These are phyloP conservation scores for Physella acuta DNA, from an alignment of 1,140 invertebrate genomes.

Conservation along the genomic window DNA sequence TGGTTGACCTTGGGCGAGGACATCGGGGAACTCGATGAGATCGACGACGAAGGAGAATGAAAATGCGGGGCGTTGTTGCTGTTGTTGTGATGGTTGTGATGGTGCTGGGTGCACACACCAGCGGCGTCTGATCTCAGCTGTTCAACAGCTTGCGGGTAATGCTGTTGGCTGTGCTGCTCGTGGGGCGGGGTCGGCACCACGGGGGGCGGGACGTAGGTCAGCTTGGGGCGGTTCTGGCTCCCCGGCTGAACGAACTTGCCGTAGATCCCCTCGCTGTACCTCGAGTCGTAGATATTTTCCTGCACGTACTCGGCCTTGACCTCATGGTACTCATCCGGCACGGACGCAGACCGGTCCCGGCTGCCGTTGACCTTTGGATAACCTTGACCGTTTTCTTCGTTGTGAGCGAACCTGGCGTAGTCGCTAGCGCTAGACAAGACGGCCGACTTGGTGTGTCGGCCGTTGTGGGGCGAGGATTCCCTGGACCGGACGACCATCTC, in stretches of 20 bases:
- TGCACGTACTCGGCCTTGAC: not conserved
- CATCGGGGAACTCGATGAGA: not conserved
- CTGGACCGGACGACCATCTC: not conserved
- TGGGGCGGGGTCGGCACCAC: not conserved
- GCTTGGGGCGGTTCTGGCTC: not conserved
- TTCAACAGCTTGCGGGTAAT: no score
- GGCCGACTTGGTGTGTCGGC: not conserved
- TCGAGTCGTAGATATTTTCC: not conserved
- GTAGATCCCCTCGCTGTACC: constrained; percentile 8
- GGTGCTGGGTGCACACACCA: not conserved
- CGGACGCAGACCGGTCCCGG: not conserved
- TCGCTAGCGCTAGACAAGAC: not conserved
- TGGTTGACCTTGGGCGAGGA: not conserved
- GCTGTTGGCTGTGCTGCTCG: no score
- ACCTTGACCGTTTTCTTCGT: not conserved
- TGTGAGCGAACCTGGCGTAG: not conserved
- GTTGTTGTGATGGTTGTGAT: not conserved
- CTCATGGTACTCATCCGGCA: not conserved
- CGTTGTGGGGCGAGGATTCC: constrained; percentile 11
- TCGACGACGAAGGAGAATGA: not conserved
- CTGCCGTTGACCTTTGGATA: constrained; percentile 5
- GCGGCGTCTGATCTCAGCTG: not conserved
- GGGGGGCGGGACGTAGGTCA: constrained; percentile 20
- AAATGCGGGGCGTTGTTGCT: not conserved
- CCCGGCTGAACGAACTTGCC: constrained; percentile 10